Conservation (phyloP, 2,888 invertebrate species). For the Priocnemis perturbator region DNA sequence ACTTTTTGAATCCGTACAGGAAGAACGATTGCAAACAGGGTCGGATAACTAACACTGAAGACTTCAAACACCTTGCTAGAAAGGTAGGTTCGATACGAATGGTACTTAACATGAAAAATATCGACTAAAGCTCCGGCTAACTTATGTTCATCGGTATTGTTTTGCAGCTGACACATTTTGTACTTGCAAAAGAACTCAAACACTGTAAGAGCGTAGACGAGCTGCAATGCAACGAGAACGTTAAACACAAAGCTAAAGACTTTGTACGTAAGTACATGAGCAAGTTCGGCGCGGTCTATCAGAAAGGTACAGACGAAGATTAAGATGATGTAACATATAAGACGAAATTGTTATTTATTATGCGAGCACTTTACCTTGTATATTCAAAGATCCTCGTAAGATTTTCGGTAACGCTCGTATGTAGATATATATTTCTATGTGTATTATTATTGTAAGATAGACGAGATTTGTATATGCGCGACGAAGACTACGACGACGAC, state of each 20-base stretch:
- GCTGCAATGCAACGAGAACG: slow-evolving; percentile 91
- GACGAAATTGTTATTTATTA: slow-evolving; percentile 58
- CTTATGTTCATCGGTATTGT: slow-evolving; percentile 22
- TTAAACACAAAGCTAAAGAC: slow-evolving; percentile 95
- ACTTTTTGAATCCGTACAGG: slow-evolving; percentile 91
- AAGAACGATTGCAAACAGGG: slow-evolving; percentile 90
- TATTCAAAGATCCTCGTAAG: slow-evolving; percentile 41
- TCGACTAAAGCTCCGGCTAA: background rate
- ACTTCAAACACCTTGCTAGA: slow-evolving; percentile 95
- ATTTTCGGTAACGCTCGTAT: slow-evolving; percentile 47
- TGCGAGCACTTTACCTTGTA: slow-evolving; percentile 36
- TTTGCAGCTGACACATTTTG: slow-evolving; percentile 93
- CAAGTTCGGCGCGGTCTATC: slow-evolving; percentile 91
- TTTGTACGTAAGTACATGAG: slow-evolving; percentile 97
- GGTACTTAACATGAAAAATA: slow-evolving; percentile 8
- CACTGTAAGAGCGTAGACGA: slow-evolving; percentile 92
- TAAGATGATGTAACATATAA: slow-evolving; percentile 58
- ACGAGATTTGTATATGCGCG: slow-evolving; percentile 56
- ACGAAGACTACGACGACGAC: no score
- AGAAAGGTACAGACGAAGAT: slow-evolving; percentile 82
- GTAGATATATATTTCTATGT: slow-evolving; percentile 56
- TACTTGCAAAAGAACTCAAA: slow-evolving; percentile 95
- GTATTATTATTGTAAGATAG: slow-evolving; percentile 55
- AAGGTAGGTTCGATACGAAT: slow-evolving; percentile 79
- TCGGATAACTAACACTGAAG: slow-evolving; percentile 90